Evolutionary conservation across 2,888 invertebrate genomes (phyloP).

Genomic region (Torymus tubicola): DNA sequence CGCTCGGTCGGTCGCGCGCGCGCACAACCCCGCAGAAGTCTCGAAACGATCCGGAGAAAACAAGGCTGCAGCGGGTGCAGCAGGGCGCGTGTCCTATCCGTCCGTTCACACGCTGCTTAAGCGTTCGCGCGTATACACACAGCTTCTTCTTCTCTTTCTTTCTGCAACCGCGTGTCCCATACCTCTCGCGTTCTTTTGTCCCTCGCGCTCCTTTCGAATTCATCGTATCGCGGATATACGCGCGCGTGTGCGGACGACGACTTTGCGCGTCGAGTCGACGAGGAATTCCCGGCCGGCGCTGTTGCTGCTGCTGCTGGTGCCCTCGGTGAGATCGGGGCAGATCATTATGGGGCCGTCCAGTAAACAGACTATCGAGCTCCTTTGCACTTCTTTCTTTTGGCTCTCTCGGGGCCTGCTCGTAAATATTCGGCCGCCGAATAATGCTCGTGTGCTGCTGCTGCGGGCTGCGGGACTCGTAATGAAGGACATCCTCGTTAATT

Average conservation of each 20-base stretch:
- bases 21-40: not conserved
- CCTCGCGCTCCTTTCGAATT: slow-evolving; percentile 21
- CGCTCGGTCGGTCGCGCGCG: too few species aligned
- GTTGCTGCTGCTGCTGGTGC: not conserved
- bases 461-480: slow-evolving; percentile 69
- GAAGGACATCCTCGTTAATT: slow-evolving; percentile 76
- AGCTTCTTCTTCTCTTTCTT: slow-evolving; percentile 19
- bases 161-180: slow-evolving; percentile 24
- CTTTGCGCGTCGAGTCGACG: slow-evolving; percentile 41
- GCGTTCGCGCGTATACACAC: too few species aligned
- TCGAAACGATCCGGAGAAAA: not conserved
- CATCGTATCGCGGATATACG: slow-evolving; percentile 40
- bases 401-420: slow-evolving; percentile 65
- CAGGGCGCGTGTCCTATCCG: slow-evolving; percentile 20
- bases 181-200: slow-evolving; percentile 20
- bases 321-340: slow-evolving; percentile 69
- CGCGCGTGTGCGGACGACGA: slow-evolving; percentile 9
- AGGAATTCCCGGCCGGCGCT: slow-evolving; percentile 64
- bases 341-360: slow-evolving; percentile 71
- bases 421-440: slow-evolving; percentile 75
- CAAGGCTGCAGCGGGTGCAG: not conserved
- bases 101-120: slow-evolving; percentile 29
- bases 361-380: slow-evolving; percentile 62
- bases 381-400: slow-evolving; percentile 16
- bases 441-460: slow-evolving; percentile 69